A percentile compares a stretch with the other conserved stretches of the same genome.
Evolutionary conservation across 2,113 vertebrate species (phyloP).

Genomic region (Anguilla rostrata): DNA sequence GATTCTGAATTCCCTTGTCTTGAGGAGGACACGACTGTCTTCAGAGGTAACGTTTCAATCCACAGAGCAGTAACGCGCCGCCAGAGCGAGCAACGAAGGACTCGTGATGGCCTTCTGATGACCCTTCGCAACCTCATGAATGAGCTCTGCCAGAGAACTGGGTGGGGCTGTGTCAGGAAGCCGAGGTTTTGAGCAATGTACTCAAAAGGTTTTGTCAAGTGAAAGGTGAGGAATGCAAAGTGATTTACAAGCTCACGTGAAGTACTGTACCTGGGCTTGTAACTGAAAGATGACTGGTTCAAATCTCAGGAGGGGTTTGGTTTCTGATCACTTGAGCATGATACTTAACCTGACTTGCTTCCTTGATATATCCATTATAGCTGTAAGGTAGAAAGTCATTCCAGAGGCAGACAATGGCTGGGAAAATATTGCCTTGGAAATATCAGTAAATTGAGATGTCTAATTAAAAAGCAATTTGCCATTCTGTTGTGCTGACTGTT

Average conservation of each 20-base stretch:
- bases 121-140: too few species aligned
- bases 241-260: neutral
- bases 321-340: neutral
- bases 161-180: neutral
- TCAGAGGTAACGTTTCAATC: too few species aligned
- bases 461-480: conserved; percentile 32
- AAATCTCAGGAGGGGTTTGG: neutral
- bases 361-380: neutral
- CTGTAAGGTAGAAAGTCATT: neutral
- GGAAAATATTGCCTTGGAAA: neutral
- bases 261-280: neutral
- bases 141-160: too few species aligned
- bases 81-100: too few species aligned
- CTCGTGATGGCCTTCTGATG: too few species aligned
- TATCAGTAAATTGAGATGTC: neutral
- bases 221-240: neutral
- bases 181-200: too few species aligned
- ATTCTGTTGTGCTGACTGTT: conserved; percentile 1
- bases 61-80: too few species aligned
- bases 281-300: neutral
- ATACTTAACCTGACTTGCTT: neutral
- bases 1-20: too few species aligned
- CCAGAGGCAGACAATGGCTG: neutral
- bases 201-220: neutral
- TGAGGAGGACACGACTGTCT: too few species aligned